A percentile compares a stretch with the other conserved stretches of the same genome.
Evolutionary conservation across 2,113 vertebrate genomes (phyloP).

Genomic region (Geothlypis trichas): DNA sequence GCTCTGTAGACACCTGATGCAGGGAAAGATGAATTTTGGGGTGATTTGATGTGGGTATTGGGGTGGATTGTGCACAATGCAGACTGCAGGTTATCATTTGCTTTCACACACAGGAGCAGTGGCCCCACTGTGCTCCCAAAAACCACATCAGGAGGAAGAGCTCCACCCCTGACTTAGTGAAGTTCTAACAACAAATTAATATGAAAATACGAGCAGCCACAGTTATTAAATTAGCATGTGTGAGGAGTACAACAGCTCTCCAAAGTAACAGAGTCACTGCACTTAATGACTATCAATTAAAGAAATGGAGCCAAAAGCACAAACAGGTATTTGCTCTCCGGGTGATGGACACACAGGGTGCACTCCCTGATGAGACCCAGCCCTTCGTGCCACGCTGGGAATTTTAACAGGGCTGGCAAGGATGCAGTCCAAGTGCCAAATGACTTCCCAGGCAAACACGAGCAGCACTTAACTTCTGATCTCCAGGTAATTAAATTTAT

Average conservation of each 20-base stretch:
- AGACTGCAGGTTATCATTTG: background rate
- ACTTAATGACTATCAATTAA: background rate
- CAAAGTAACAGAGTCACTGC: fast-evolving
- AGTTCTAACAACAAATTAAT: background rate
- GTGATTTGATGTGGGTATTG: background rate
- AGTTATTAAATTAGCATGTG: background rate
- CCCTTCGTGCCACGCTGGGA: background rate
- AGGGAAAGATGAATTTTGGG: background rate
- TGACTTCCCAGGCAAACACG: background rate
- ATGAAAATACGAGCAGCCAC: background rate
- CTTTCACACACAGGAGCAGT: background rate
- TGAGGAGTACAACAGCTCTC: background rate
- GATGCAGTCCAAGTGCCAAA: background rate
- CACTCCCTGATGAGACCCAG: background rate
- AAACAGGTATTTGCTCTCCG: background rate
- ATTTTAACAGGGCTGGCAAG: background rate
- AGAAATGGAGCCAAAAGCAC: background rate
- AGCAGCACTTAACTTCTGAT: background rate
- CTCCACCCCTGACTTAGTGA: background rate
- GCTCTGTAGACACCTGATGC: background rate
- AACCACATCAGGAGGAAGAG: background rate
- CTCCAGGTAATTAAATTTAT: constrained; percentile 5
- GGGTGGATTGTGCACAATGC: background rate
- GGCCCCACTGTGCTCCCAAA: background rate
- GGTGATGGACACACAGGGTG: background rate